Percentiles rank a stretch among this genome's conserved stretches.
Evolutionary conservation across 2,888 invertebrate species (phyloP).

Genomic region (Drosophila kuntzei): DNA sequence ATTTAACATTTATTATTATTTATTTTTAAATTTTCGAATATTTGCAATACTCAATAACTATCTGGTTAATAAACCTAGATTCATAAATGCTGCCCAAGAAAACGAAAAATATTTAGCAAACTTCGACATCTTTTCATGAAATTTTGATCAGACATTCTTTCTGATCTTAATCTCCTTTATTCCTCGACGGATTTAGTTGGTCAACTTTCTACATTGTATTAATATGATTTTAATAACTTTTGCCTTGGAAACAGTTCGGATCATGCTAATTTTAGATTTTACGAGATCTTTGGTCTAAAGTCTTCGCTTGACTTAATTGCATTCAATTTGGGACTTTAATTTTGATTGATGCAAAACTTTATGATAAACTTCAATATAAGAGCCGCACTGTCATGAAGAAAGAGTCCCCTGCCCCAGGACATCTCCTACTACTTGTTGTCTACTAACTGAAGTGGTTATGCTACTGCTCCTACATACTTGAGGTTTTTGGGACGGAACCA

Average conservation of each 20-base stretch:
- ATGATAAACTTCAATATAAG: slow-evolving; percentile 26
- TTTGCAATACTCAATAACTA: too few relatives aligned
- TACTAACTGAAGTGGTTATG: slow-evolving; percentile 54
- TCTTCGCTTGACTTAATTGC: slow-evolving; percentile 48
- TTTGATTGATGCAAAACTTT: slow-evolving; percentile 76
- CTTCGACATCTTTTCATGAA: slow-evolving; percentile 16
- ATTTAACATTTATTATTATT: too few relatives aligned
- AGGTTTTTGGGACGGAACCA: slow-evolving; percentile 37
- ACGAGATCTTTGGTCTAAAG: slow-evolving; percentile 27
- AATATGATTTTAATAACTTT: slow-evolving; percentile 73
- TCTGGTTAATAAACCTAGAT: too few relatives aligned
- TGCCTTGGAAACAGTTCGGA: slow-evolving; percentile 49
- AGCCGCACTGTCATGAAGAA: not conserved
- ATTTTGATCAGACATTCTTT: not conserved
- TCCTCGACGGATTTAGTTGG: slow-evolving; percentile 8
- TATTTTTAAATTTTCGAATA: too few relatives aligned
- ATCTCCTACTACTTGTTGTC: slow-evolving; percentile 22
- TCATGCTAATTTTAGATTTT: slow-evolving; percentile 35
- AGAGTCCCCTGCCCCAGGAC: slow-evolving; percentile 25
- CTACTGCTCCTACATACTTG: slow-evolving; percentile 25
- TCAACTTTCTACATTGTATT: slow-evolving; percentile 38
- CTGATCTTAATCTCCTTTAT: slow-evolving; percentile 1
- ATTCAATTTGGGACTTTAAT: slow-evolving; percentile 50
- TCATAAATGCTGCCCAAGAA: too few relatives aligned
- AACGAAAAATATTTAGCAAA: too few relatives aligned